Conservation (phyloP, 1,140 invertebrate genomes). For the Ectropis grisescens region DNA sequence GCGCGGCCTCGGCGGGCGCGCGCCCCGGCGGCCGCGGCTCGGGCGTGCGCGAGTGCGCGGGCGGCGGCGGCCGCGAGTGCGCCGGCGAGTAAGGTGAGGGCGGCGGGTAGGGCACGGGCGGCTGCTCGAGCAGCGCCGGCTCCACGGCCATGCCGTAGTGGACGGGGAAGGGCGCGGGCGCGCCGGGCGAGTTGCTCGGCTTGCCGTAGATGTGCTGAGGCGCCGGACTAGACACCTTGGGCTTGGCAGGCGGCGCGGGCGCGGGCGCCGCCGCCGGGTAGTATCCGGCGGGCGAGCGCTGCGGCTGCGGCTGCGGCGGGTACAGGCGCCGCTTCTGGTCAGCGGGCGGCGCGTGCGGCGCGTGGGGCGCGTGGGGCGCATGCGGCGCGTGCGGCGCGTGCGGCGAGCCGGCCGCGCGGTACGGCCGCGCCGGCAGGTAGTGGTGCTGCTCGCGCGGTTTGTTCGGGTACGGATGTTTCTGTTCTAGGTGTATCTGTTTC, state of each 20-base stretch:
- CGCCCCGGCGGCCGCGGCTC: conserved; percentile 53
- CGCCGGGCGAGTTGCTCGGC: conserved; percentile 72
- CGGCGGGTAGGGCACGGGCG: conserved; percentile 75
- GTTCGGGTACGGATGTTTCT: conserved; percentile 75
- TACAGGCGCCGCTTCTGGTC: conserved; percentile 75
- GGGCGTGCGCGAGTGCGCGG: conserved; percentile 52
- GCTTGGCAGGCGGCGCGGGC: conserved; percentile 72
- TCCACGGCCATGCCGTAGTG: conserved; percentile 75
- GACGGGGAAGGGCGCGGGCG: conserved; percentile 47
- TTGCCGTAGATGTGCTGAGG: conserved; percentile 85
- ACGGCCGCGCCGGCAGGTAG: conserved; percentile 74
- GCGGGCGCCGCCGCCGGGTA: conserved; percentile 68
- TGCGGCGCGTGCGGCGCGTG: conserved; percentile 62
- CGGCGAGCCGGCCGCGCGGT: conserved; percentile 72
- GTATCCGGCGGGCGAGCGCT: conserved; percentile 75
- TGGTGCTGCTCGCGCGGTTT: conserved; percentile 73
- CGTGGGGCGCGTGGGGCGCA: conserved; percentile 59
- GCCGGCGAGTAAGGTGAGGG: conserved; percentile 63
- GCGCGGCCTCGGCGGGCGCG: conserved; percentile 66
- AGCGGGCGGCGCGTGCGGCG: conserved; percentile 75
- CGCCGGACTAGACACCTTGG: conserved; percentile 83
- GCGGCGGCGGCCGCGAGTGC: conserved; percentile 71
- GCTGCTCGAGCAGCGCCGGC: conserved; percentile 77
- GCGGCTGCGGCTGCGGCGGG: conserved; percentile 81
- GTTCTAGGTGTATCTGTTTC: conserved; percentile 71